Conservation (phyloP, 2,888 invertebrate species). For the Rotaria sp. region DNA sequence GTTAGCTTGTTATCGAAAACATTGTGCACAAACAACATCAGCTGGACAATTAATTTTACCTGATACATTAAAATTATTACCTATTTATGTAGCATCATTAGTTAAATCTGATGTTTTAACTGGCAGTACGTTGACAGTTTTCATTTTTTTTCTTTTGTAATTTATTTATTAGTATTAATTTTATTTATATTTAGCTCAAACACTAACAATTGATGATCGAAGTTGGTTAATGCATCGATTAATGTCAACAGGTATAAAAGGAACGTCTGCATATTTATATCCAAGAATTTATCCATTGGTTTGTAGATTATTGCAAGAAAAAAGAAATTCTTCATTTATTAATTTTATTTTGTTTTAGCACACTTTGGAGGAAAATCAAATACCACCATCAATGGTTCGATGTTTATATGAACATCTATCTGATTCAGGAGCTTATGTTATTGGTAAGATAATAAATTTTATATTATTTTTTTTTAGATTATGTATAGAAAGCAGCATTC, state of each 20-base stretch:
- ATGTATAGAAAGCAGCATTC: too few relatives aligned
- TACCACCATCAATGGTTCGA: slow-evolving; percentile 26
- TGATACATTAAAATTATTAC: slow-evolving; percentile 92
- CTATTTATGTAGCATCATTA: slow-evolving; percentile 87
- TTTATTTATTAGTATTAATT: too few relatives aligned
- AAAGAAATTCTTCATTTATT: background rate
- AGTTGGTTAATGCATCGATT: slow-evolving; percentile 85
- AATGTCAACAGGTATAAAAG: slow-evolving; percentile 74
- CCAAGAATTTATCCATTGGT: slow-evolving; percentile 58
- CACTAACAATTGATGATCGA: slow-evolving; percentile 74
- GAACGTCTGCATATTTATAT: slow-evolving; percentile 79
- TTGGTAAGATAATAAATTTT: slow-evolving; percentile 11
- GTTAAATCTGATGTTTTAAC: slow-evolving; percentile 83
- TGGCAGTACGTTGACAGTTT: slow-evolving; percentile 57
- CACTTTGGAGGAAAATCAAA: background rate
- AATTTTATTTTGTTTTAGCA: background rate
- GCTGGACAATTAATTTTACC: slow-evolving; percentile 95
- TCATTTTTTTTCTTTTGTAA: background rate
- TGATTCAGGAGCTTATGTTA: slow-evolving; percentile 35
- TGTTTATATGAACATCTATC: slow-evolving; percentile 37
- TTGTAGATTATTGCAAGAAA: background rate
- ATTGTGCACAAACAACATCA: slow-evolving; percentile 84
- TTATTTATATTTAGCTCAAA: background rate
- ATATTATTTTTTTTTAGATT: too few relatives aligned
- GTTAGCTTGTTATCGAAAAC: slow-evolving; percentile 82